Evolutionary conservation across 2,888 invertebrate species (phyloP).

Genomic region (Lepidocyrtoides sp.): DNA sequence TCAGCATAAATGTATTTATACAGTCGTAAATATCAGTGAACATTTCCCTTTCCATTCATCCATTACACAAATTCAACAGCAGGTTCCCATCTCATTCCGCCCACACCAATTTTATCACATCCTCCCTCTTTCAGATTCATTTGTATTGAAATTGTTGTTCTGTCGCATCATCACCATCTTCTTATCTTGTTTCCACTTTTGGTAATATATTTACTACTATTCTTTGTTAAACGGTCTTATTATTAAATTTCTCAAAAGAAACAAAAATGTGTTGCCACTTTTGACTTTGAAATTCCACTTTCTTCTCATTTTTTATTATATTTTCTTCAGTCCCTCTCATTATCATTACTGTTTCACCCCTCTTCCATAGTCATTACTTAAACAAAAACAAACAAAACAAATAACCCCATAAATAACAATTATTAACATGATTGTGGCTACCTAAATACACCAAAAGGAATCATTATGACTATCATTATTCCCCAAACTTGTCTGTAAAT

Average conservation of each 20-base stretch:
- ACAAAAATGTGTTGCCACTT: no score
- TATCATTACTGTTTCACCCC: no score
- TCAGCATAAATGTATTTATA: not conserved
- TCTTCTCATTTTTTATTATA: no score
- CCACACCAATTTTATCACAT: conserved; percentile 16
- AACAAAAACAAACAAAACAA: no score
- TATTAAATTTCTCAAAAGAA: not conserved
- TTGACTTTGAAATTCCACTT: not conserved
- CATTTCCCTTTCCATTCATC: not conserved
- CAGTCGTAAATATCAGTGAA: not conserved
- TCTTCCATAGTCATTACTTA: no score
- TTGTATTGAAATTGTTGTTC: not conserved
- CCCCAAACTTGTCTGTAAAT: not conserved
- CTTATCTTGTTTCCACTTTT: not conserved
- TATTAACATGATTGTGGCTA: not conserved
- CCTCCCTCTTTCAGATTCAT: not conserved
- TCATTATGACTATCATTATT: not conserved
- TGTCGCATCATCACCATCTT: not conserved
- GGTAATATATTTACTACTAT: not conserved
- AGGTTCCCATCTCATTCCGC: conserved; percentile 8
- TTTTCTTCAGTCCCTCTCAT: no score
- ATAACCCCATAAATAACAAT: no score
- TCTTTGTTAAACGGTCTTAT: not conserved
- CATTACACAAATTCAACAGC: not conserved
- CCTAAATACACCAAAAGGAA: not conserved